Conservation (phyloP, 2,797 vertebrate species). For the Sphaeramia orbicularis region DNA sequence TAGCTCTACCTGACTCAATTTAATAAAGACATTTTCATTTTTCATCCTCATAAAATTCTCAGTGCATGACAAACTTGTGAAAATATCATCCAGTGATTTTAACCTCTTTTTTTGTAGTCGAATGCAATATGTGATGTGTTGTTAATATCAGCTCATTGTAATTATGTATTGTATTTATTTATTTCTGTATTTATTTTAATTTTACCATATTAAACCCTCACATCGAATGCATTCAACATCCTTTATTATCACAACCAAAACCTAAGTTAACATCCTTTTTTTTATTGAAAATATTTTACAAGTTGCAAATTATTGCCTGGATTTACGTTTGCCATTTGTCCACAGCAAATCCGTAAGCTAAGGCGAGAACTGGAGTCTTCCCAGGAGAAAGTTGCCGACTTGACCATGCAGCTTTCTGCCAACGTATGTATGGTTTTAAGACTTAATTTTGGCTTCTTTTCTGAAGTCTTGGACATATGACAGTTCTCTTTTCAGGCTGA, state of each 20-base stretch:
- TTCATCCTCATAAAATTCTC: constrained; percentile 17
- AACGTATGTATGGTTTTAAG: constrained; percentile 87
- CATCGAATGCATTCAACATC: constrained; percentile 1
- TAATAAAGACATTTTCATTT: constrained; percentile 39
- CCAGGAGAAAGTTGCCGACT: constrained; percentile 96
- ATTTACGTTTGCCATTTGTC: constrained; percentile 44
- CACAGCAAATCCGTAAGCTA: constrained; percentile 97
- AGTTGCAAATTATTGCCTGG: background rate
- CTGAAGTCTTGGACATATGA: constrained; percentile 5
- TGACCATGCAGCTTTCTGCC: constrained; percentile 95
- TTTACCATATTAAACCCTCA: constrained; percentile 1
- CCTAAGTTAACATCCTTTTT: background rate
- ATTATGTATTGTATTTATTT: constrained; percentile 5
- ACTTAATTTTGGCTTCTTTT: background rate
- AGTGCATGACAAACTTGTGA: constrained; percentile 50
- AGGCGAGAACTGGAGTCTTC: constrained; percentile 95
- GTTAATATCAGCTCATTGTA: background rate
- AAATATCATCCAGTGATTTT: constrained; percentile 11
- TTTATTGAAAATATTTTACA: constrained; percentile 2
- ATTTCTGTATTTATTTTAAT: constrained; percentile 3
- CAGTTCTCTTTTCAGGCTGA: background rate
- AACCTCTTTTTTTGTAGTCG: background rate
- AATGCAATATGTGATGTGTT: background rate
- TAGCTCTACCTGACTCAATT: constrained; percentile 34
- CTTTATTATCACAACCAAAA: background rate